Conservation (phyloP, 2,888 invertebrate species). For the Pecten maximus region DNA sequence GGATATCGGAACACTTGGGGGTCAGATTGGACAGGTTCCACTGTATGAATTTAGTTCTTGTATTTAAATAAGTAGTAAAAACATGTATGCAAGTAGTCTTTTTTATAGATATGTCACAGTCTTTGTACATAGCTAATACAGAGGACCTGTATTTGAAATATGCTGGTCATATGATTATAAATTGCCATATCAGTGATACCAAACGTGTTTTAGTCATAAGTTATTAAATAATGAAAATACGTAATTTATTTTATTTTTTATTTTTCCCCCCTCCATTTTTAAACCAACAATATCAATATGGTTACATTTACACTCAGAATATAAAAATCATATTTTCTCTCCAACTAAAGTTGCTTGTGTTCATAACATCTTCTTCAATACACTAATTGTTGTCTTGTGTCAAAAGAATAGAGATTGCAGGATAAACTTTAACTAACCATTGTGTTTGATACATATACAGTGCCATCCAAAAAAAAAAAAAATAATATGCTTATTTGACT, state of each 20-base stretch:
- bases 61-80: neutral
- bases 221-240: neutral
- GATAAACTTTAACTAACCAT: neutral
- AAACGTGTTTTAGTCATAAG: neutral
- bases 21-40: neutral
- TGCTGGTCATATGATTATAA: constrained; percentile 10
- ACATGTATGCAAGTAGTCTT: neutral
- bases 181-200: neutral
- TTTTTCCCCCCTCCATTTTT: neutral
- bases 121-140: neutral
- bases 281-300: neutral
- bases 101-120: neutral
- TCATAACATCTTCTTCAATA: no score
- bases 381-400: neutral
- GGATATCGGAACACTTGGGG: neutral
- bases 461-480: no score
- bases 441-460: no score
- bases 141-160: neutral
- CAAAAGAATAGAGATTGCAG: neutral
- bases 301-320: neutral
- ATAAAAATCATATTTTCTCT: neutral
- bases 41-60: neutral
- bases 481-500: no score
- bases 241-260: neutral
- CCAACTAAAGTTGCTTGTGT: no score